These are phyloP conservation scores for Pycnomerus fuliginosus DNA, from an alignment of 2,888 invertebrate species.

Conservation along the genomic window DNA sequence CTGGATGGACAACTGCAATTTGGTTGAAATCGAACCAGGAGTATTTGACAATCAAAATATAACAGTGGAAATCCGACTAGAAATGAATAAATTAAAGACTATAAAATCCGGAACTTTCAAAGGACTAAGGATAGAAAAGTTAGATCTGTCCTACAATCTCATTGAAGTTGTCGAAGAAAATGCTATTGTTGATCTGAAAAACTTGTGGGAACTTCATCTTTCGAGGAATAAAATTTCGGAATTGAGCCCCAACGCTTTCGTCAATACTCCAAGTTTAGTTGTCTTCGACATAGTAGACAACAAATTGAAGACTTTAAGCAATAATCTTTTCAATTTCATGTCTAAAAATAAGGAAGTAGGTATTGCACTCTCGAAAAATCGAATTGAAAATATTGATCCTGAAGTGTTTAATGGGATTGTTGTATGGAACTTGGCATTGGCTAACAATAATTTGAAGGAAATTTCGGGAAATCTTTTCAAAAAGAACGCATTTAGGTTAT, in stretches of 20 bases:
- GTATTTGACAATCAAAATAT: no score
- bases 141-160: no score
- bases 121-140: no score
- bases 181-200: constrained; percentile 1
- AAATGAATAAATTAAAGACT: no score
- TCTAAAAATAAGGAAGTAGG: not conserved
- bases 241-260: not conserved
- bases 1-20: no score
- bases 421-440: not conserved
- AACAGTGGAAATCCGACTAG: no score
- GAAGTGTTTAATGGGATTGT: not conserved
- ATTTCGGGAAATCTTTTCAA: constrained; percentile 3
- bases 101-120: no score
- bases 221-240: constrained; percentile 2
- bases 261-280: not conserved
- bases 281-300: constrained; percentile 2
- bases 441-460: constrained; percentile 3
- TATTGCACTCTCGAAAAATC: constrained; percentile 2
- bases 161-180: constrained; percentile 1
- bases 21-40: no score
- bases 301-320: not conserved
- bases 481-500: not conserved
- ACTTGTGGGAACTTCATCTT: constrained; percentile 3
- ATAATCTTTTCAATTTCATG: constrained; percentile 6
- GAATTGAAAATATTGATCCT: not conserved